A percentile compares a stretch with the other conserved stretches of the same genome.
These are phyloP conservation scores for Loxodonta africana DNA, from an alignment of 2,113 vertebrate species.

Conservation along the genomic window DNA sequence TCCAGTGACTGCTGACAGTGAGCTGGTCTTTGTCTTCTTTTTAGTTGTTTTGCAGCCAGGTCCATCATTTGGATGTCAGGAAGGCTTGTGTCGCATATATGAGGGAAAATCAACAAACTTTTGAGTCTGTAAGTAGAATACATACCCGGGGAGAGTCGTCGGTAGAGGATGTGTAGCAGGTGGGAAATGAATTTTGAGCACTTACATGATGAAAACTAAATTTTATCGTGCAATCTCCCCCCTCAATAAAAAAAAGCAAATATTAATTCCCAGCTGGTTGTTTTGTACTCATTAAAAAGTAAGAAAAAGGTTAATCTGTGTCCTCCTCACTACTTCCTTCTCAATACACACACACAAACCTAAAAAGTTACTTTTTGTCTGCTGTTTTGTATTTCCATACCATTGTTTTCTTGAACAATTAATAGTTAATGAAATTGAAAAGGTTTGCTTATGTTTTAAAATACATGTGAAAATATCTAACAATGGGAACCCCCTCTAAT, in stretches of 20 bases:
- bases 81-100: constrained; percentile 94
- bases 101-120: constrained; percentile 91
- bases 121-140: constrained; percentile 93
- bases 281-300: constrained; percentile 26
- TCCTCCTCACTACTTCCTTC: not conserved
- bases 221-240: not conserved
- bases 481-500: not conserved
- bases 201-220: constrained; percentile 9
- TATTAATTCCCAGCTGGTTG: constrained; percentile 49
- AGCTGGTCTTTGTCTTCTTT: constrained; percentile 67
- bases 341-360: not conserved
- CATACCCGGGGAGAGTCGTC: not conserved
- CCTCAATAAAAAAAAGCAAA: not conserved
- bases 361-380: constrained; percentile 33
- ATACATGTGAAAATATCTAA: not conserved
- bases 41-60: constrained; percentile 94
- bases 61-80: constrained; percentile 93
- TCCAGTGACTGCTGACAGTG: constrained; percentile 58
- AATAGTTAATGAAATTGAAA: not conserved
- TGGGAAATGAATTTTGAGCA: constrained; percentile 51
- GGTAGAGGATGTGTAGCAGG: not conserved
- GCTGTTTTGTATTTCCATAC: constrained; percentile 20
- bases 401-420: constrained; percentile 30
- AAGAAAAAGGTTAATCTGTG: not conserved
- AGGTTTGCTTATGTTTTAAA: constrained; percentile 27